Base-by-base conservation (phyloP, 1,140 invertebrate species). In the Neodiprion pinetum region DNA sequence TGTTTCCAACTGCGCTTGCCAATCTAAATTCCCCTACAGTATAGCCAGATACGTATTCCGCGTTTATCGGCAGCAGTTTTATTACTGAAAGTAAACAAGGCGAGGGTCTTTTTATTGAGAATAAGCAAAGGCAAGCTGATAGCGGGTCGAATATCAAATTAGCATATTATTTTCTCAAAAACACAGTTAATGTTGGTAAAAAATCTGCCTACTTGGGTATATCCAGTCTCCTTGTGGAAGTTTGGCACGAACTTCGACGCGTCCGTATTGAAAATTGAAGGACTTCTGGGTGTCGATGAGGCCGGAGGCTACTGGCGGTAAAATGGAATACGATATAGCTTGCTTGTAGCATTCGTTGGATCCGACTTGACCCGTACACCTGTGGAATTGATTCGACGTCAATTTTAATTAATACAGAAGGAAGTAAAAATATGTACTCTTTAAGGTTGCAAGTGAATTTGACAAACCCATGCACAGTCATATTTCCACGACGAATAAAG, bases 221-320 rank as follows among this genome's bases (percentile, higher is more conserved):
- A 93, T 83, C 93, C 93, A 94, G 84, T 94, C 93, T 61, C 93
- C 93, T 5, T 80, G 81, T 0, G 93, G 93, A 71, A 93, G 82
- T 85, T 93, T 93, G 4, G 93, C 93, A 48, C 88, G 88, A 40
- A 93, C 85, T 85, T 93, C 90, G 50, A 93, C 83, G 74, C 88
- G 89, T 8, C 92, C 92, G 74, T 92, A 93, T 72, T 84, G 84
- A 81, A 92, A 92, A 49, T 84, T 83, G 77, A 92, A 90, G 14
- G 86, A 83, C 28, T 76, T 76, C 74, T 90, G 91, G 0, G 94
- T 94, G 21, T 91, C 91, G 48, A 96, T 82, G 78, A 92, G 90
- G 8, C 92, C 93, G 1, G 94, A 94, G 17, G 91, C 85, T 1
- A 95, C 86, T 1, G 94, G 94, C 1, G 93, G 93, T 23, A 94